These are phyloP conservation scores for Xestia ashworthii DNA, from an alignment of 2,888 invertebrate species.

Conservation along the genomic window DNA sequence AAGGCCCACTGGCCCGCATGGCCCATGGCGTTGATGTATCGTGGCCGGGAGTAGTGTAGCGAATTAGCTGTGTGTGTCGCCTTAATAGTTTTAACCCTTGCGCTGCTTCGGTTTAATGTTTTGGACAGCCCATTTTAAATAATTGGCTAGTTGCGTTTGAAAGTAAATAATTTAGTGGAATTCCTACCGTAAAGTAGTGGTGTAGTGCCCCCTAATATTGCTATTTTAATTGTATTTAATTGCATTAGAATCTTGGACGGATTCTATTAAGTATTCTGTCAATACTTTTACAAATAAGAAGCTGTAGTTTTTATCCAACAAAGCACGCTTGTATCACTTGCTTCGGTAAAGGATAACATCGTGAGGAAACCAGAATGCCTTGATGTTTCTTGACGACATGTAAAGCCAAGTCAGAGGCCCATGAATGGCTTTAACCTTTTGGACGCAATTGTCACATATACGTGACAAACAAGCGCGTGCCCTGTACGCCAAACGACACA, in stretches of 20 bases:
- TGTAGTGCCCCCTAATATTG: background rate
- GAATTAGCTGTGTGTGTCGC: constrained; percentile 55
- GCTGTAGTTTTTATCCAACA: background rate
- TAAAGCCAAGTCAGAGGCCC: no score
- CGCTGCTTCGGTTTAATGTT: constrained; percentile 38
- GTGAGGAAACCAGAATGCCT: no score
- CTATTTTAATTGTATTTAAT: background rate
- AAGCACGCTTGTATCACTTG: no score
- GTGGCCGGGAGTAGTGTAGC: constrained; percentile 57
- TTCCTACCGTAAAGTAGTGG: background rate
- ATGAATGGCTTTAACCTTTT: no score
- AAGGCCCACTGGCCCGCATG: constrained; percentile 56
- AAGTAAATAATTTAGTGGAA: constrained; percentile 17
- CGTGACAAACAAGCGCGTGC: no score
- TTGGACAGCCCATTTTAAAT: constrained; percentile 36
- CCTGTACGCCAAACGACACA: no score
- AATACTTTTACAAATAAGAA: background rate
- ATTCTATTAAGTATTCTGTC: background rate
- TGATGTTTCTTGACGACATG: no score
- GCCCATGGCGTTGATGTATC: constrained; percentile 62
- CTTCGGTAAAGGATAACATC: no score
- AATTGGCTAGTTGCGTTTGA: constrained; percentile 28
- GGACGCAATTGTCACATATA: no score
- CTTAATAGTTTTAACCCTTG: constrained; percentile 55
- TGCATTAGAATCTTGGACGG: background rate